Base-by-base conservation (phyloP, 2,888 invertebrate genomes). In the Hymenopus coronatus region DNA sequence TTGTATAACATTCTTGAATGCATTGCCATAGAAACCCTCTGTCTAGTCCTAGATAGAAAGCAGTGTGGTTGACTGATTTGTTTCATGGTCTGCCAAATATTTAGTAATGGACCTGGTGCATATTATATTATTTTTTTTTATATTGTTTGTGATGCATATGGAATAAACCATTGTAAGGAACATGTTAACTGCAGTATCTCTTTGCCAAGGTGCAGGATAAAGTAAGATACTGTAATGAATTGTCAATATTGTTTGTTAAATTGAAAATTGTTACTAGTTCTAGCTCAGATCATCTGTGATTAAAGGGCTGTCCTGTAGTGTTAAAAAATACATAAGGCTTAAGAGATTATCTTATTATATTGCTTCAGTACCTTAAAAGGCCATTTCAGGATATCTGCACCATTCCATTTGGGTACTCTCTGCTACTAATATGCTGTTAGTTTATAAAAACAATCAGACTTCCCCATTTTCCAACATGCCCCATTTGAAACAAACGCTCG, bases 211-310 rank as follows among this genome's bases (percentile, higher is more conserved):
- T 85, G 40, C 54, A 28, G 54, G 33, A 70, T 28, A 83, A 30
- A 14, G 25, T 40, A 25, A 70, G 84, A 6, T 82, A 89, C 82
- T 87, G 70, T 87, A 40, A 46, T 86, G 33, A 70, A 40, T 88
- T 46, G n/a, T 46, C 28, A 84, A 81, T 30, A 28, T 81, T 88
- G 27, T 33, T 33, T 84, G 84, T 84, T 88, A 82, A 88, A 84
- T 33, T 30, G 54, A 30, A 27, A 85, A 28, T 83, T 88, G 25
- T 40, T 33, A n/a, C 85, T 89, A 82, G 89, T 89, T 81, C 30
- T 89, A 89, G 88, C 88, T 85, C 84, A 89, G 33, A 84, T 83
- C 28, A 83, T 89, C 89, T 89, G 89, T 89, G 89, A 89, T 89
- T 89, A 54, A 82, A 82, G 84, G 87, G 89, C 89, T 89, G 87